Conservation (phyloP, 2,888 invertebrate species). For the Neocrepidodera transversa region DNA sequence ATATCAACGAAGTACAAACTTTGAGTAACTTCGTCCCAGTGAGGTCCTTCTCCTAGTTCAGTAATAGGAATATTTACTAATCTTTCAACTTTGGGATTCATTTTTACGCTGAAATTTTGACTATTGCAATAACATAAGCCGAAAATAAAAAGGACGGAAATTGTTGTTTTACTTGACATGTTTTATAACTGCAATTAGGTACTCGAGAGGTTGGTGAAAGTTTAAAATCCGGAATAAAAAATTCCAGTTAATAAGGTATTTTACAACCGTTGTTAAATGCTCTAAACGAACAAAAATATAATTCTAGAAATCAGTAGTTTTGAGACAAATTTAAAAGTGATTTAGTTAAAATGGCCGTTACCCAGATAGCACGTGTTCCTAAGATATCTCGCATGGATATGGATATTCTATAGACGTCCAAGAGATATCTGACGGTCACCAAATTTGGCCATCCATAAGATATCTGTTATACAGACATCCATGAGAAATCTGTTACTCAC, state of each 20-base stretch:
- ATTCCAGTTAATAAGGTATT: too few relatives aligned
- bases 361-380: too few relatives aligned
- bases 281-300: too few relatives aligned
- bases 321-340: too few relatives aligned
- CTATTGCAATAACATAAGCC: slow-evolving; percentile 1
- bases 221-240: neutral
- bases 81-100: slow-evolving; percentile 55
- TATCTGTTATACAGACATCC: too few relatives aligned
- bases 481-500: too few relatives aligned
- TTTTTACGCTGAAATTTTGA: slow-evolving; percentile 30
- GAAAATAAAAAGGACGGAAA: neutral
- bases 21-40: slow-evolving; percentile 70
- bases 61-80: slow-evolving; percentile 57
- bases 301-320: too few relatives aligned
- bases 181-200: neutral
- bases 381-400: too few relatives aligned
- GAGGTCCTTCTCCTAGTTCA: slow-evolving; percentile 74
- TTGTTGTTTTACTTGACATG: neutral
- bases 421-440: too few relatives aligned
- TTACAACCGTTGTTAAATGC: neutral
- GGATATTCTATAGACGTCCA: too few relatives aligned
- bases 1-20: slow-evolving; percentile 74
- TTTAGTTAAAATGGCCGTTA: too few relatives aligned
- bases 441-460: too few relatives aligned
- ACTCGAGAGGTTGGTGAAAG: neutral